Percentiles rank a stretch among this genome's conserved stretches.
Evolutionary conservation across 2,888 invertebrate genomes (phyloP).

Genomic region (Caenorhabditis sp.): DNA sequence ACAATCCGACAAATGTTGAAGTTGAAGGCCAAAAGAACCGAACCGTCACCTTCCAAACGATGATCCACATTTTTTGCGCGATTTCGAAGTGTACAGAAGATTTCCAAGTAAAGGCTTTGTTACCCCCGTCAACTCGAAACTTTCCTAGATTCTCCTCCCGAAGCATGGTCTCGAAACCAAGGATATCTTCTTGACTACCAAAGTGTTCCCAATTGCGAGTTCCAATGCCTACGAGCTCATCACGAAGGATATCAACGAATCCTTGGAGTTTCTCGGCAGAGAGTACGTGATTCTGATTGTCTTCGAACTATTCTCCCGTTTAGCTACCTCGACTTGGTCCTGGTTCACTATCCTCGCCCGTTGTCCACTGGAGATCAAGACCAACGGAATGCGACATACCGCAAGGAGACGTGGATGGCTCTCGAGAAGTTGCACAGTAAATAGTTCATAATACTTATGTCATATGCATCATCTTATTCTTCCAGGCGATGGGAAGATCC

Average conservation of each 20-base stretch:
- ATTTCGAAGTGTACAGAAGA: no score
- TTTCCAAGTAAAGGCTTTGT: no score
- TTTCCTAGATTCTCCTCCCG: slow-evolving; percentile 39
- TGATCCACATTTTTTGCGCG: no score
- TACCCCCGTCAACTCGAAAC: no score
- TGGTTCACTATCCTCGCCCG: slow-evolving; percentile 91
- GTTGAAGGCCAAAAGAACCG: no score
- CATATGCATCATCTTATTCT: not conserved
- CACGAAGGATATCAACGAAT: slow-evolving; percentile 62
- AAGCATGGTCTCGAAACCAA: slow-evolving; percentile 14
- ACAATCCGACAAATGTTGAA: no score
- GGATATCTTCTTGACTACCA: slow-evolving; percentile 56
- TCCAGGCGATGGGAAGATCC: slow-evolving; percentile 40
- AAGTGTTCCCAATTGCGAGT: slow-evolving; percentile 43
- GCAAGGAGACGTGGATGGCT: slow-evolving; percentile 88
- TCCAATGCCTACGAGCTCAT: not conserved
- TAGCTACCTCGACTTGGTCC: slow-evolving; percentile 80
- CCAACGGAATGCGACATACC: slow-evolving; percentile 86
- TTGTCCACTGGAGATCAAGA: slow-evolving; percentile 84
- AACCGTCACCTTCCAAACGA: no score
- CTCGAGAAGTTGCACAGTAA: slow-evolving; percentile 86
- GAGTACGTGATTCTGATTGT: slow-evolving; percentile 6
- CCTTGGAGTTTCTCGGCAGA: slow-evolving; percentile 59
- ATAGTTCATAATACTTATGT: slow-evolving; percentile 68
- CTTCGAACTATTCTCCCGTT: slow-evolving; percentile 8